Conservation (phyloP, 2,797 vertebrate genomes). For the Xenops minutus region DNA sequence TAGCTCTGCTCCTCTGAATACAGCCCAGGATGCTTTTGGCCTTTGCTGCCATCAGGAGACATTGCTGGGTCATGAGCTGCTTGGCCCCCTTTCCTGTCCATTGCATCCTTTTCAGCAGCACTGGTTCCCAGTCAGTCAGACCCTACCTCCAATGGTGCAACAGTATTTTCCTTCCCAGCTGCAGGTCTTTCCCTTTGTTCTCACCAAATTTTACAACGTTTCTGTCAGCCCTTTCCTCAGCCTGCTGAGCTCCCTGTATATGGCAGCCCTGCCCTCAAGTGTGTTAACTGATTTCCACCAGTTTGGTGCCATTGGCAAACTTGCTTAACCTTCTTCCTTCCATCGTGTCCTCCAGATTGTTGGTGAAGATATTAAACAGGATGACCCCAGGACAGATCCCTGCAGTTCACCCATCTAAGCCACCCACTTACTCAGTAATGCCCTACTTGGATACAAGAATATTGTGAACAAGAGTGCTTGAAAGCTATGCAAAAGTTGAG, state of each 20-base stretch:
- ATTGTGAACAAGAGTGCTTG: neutral
- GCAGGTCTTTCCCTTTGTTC: neutral
- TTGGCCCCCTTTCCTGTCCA: neutral
- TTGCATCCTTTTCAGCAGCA: neutral
- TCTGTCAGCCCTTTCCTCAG: neutral
- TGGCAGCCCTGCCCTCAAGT: neutral
- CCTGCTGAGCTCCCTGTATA: neutral
- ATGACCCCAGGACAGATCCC: neutral
- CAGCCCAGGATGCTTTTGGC: neutral
- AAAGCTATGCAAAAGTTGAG: neutral
- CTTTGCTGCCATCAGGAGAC: accelerated
- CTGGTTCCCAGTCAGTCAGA: neutral
- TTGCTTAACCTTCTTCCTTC: neutral
- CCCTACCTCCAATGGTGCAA: neutral
- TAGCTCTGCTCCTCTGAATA: neutral
- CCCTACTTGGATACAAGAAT: neutral
- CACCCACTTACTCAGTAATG: neutral
- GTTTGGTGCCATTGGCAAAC: neutral
- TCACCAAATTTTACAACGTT: neutral
- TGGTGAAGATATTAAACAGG: neutral
- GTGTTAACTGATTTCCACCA: neutral
- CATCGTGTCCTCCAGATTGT: neutral
- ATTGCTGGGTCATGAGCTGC: neutral
- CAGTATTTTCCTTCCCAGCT: neutral
- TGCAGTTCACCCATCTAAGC: neutral